phyloP scores from a whole-genome alignment of 1,140 invertebrate genomes.

The Stratiolaelaps scimitus region DNA sequence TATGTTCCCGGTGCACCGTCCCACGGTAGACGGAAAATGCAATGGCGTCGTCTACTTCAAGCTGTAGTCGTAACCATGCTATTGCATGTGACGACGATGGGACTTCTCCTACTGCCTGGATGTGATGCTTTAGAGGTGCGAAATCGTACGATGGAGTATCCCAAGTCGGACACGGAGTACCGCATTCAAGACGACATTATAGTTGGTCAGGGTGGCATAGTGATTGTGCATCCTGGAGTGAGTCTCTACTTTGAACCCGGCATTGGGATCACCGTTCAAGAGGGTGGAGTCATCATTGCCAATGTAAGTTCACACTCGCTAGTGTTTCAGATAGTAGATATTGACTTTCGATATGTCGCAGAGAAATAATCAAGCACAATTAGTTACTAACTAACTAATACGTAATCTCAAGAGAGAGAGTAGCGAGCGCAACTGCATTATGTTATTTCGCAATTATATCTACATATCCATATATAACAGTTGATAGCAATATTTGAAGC shows the following conservation, averaged over 20 bases:
- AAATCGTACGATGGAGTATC: slow-evolving; percentile 20
- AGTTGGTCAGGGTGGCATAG: slow-evolving; percentile 13
- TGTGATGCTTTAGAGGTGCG: slow-evolving; percentile 1
- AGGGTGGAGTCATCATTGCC: slow-evolving; percentile 25
- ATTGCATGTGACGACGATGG: neutral
- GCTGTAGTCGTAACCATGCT: neutral
- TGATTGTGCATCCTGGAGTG: slow-evolving; percentile 25
- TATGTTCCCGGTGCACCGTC: neutral
- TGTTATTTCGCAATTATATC: no score
- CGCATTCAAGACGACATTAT: slow-evolving; percentile 24
- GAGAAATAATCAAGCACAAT: no score
- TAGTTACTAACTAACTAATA: no score
- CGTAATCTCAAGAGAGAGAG: no score
- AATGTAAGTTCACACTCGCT: neutral
- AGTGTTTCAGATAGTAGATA: no score
- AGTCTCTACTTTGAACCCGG: slow-evolving; percentile 18
- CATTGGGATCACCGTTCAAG: slow-evolving; percentile 19
- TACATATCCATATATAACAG: no score
- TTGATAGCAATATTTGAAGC: no score
- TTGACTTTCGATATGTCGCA: no score
- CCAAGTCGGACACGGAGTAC: slow-evolving; percentile 19
- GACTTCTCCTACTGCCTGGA: neutral
- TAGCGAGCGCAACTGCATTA: no score
- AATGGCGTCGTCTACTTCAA: neutral
- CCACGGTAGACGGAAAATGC: neutral